Evolutionary conservation across 2,797 vertebrate genomes (phyloP), one percentile per base, ranked within the genome.

Genomic region (Myotis pilosus): DNA sequence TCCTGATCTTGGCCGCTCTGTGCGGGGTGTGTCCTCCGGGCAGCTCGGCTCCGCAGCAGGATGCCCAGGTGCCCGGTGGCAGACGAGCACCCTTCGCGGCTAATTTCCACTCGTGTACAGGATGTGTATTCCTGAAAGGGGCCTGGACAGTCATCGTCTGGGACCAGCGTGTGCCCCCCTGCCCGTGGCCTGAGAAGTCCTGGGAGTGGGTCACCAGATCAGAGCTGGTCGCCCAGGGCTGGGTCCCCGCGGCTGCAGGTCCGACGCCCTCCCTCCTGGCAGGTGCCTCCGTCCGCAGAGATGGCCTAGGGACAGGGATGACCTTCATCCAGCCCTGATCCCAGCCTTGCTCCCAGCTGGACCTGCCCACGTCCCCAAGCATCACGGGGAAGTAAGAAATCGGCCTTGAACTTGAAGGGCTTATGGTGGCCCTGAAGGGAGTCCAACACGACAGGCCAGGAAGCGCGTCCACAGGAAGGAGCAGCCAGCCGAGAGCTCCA

Each of bases 21-120:
- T 96, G 91, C 92, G 88, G 53, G 20, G 9, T 71, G 49, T 86
- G 72, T 95, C 94, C 92, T 87, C 89, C 8, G 4, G 90, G 81
- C 62, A 88, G 74, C 28, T 80, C 62, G 72, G 66, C 41, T 81
- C 41, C 69, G 55, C 28, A 89, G 57, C 57, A 80, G 57, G 84
- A 76, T 36, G 82, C 64, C 89, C 75, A 55, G 51, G 64, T 75
- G 62, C 68, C 82, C 90, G 47, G 79, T 20, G 36, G 25, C 62
- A 75, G 80, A 89, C 30, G n/a, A 33, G 41, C 16, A 44, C 53
- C n/a, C 36, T 91, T 57, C 76, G 71, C 38, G 30, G 68, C 11
- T 64, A 64, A 68, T 49, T 92, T 85, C 69, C n/a, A 75, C 55
- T 79, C 81, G 89, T 79, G 92, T 68, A 22, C 62, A 91, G 92